A percentile compares a stretch with the other conserved stretches of the same genome.
phyloP scores from a whole-genome alignment of 2,888 invertebrate genomes.

The Barypeithes pellucidus region DNA sequence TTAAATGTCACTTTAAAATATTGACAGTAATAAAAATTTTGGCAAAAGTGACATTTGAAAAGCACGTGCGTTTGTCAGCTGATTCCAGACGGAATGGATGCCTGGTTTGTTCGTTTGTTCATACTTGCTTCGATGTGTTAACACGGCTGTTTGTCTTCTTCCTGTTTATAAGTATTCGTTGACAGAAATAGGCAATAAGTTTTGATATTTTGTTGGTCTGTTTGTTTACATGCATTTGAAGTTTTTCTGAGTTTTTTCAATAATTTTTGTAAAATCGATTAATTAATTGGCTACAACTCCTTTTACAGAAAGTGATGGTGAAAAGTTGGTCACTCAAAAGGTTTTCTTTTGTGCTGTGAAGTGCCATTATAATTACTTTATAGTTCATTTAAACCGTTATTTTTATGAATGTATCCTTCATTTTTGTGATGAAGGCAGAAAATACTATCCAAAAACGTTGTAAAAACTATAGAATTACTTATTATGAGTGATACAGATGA shows the following conservation, averaged over 20 bases:
- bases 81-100: no score
- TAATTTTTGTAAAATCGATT: slow-evolving; percentile 39
- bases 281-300: neutral
- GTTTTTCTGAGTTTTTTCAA: slow-evolving; percentile 40
- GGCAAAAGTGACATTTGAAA: no score
- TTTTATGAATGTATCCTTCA: neutral
- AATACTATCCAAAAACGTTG: neutral
- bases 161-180: no score
- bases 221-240: slow-evolving; percentile 37
- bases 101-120: no score
- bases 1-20: no score
- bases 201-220: slow-evolving; percentile 5
- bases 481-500: slow-evolving; percentile 79
- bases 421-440: slow-evolving; percentile 29
- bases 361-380: no score
- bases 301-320: neutral
- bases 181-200: neutral
- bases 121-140: no score
- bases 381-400: neutral
- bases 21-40: no score
- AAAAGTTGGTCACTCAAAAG: neutral
- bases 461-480: slow-evolving; percentile 3
- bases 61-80: no score
- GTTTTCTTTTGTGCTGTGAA: neutral
- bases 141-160: no score